Conservation (phyloP, 2,888 invertebrate genomes). For the Acronicta alni region DNA sequence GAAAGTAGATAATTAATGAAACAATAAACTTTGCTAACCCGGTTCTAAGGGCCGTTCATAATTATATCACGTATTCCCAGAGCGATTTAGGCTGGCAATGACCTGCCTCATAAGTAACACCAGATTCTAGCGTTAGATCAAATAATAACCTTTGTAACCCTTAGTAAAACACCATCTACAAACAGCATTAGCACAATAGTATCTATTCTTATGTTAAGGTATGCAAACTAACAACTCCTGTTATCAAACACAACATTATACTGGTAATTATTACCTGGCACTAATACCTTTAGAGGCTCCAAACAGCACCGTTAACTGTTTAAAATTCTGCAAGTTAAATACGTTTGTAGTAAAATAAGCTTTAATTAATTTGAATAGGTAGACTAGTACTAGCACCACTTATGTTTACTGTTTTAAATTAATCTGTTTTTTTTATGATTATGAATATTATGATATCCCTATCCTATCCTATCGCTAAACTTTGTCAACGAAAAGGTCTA, state of each 20-base stretch:
- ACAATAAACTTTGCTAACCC: constrained; percentile 40
- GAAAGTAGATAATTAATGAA: constrained; percentile 41
- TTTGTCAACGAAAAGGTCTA: no score
- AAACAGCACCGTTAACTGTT: background rate
- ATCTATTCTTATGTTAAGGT: no score
- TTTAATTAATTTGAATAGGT: no score
- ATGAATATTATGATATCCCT: no score
- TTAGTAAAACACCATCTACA: background rate
- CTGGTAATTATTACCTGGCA: background rate
- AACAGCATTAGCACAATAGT: no score
- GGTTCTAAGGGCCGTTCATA: constrained; percentile 36
- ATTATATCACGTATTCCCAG: constrained; percentile 25
- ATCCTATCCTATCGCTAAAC: no score
- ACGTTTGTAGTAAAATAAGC: no score
- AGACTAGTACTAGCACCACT: no score
- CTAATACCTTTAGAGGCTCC: background rate
- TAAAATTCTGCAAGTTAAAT: background rate
- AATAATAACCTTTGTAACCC: constrained; percentile 3
- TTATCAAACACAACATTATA: no score
- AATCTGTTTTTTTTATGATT: no score
- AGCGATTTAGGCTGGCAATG: constrained; percentile 16
- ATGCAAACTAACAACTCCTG: no score
- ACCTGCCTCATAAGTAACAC: constrained; percentile 13
- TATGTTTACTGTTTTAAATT: no score
- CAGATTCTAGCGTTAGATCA: constrained; percentile 1